phyloP scores from a whole-genome alignment of 2,797 vertebrate species.

The Neostethus bicornis region DNA sequence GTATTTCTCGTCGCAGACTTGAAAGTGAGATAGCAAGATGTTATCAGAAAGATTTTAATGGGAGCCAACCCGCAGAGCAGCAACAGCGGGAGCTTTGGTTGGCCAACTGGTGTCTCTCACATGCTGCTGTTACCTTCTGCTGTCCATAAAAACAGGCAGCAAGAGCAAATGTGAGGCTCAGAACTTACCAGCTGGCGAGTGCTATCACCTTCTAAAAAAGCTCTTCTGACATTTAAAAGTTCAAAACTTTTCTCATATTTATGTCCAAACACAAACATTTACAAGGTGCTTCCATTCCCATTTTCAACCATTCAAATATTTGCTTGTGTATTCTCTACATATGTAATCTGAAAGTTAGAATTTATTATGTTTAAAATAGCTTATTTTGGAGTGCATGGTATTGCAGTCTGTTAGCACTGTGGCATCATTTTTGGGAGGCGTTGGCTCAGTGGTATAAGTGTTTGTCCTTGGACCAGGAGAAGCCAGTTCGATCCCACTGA shows the following conservation, averaged over 20 bases:
- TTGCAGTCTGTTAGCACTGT: too few species aligned
- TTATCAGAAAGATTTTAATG: slow-evolving; percentile 13
- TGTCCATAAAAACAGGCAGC: slow-evolving; percentile 21
- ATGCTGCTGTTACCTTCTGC: slow-evolving; percentile 23
- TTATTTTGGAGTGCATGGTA: too few species aligned
- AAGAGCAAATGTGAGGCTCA: slow-evolving; percentile 6
- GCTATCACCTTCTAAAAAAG: not conserved
- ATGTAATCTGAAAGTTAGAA: too few species aligned
- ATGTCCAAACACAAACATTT: not conserved
- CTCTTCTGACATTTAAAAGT: not conserved
- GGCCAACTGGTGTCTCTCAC: slow-evolving; percentile 23
- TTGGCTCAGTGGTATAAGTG: too few species aligned
- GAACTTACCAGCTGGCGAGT: slow-evolving; percentile 6
- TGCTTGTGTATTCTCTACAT: too few species aligned
- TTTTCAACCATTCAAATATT: too few species aligned
- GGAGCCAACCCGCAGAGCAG: slow-evolving; percentile 4
- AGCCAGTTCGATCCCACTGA: too few species aligned
- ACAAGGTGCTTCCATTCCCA: too few species aligned
- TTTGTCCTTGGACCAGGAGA: too few species aligned
- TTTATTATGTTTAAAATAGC: too few species aligned
- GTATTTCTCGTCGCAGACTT: not conserved
- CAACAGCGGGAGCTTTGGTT: slow-evolving; percentile 31
- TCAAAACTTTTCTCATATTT: not conserved
- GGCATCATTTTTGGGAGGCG: too few species aligned
- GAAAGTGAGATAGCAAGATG: slow-evolving; percentile 1